Evolutionary conservation across 2,113 vertebrate genomes (phyloP), one percentile per base, ranked within the genome.

Genomic region (Regulus satrapa): DNA sequence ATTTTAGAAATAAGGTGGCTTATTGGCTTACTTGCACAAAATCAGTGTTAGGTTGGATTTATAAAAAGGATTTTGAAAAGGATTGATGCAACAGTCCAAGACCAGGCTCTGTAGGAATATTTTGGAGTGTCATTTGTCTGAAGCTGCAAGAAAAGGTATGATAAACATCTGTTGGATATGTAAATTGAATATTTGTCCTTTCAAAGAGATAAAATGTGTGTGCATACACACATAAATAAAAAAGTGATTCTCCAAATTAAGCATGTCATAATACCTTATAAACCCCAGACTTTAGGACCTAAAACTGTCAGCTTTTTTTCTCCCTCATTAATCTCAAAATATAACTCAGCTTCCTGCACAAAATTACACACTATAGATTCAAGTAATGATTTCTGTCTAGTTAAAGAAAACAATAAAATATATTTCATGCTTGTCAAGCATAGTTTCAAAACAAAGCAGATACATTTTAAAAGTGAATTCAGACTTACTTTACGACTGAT

Each of bases 341-440:
- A 88, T 68, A 92, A 85, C n/a, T 94, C 62, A 61, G n/a, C 18
- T 88, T 93, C 82, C 66, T 72, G 74, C 25, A 68, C 49, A 85
- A 92, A 91, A 95, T 85, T 94, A 79, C 54, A 40, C 79, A 74
- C 81, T 85, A 72, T 79, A 92, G 48, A 94, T 95, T 94, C 78
- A 92, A 82, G 71, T 89, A 93, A 95, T 88, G 77, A 92, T 76
- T 85, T 93, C 92, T 94, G 69, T 93, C 85, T 96, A 38, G 88
- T 83, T 94, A 94, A 92, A 92, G 54, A 90, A 66, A 92, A 89
- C 49, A 88, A 82, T 72, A 92, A 78, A 52, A 75, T 82, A 75
- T 89, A 90, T 89, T 95, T 94, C 74, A 78, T 73, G 54, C 45
- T 72, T 93, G 41, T 72, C 61, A 82, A 45, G 19, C 34, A 73